Base-by-base conservation (phyloP, 1,140 invertebrate species). In the Drosophila pectinifera region DNA sequence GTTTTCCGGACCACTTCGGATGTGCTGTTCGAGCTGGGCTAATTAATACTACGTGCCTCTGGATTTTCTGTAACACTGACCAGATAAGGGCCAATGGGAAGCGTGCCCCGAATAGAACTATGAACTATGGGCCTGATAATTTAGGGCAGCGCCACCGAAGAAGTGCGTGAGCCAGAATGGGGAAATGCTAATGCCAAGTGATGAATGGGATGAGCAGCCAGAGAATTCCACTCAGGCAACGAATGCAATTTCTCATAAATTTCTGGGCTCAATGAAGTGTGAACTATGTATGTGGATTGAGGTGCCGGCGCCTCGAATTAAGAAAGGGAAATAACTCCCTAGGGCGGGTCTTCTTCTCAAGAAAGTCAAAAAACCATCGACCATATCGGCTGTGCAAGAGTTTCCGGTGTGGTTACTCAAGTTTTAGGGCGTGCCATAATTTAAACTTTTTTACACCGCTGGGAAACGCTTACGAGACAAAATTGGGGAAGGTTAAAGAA, bases 11-110 rank as follows among this genome's bases (percentile, higher is more conserved):
- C 36, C 24, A 67, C 26, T 46, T n/a, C 31, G 53, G 41, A 31
- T 63, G 75, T 62, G 31, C 56, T 63, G 59, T 28, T 78, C 28
- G 45, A 55, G 51, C 58, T 82, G 78, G 63, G 62, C 82, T 88
- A 86, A 86, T 86, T 86, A 86, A 88, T 86, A 82, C 70, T 82
- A 86, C 82, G 82, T 86, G 82, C 78, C 58, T 49, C 61, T 20
- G 51, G 42, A 53, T 48, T 31, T 48, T 74, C 38, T 65, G 39
- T 65, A 58, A 65, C 58, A 64, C 49, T 48, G 45, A 43, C 45
- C 54, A 86, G 78, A 85, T 86, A 85, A 85, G 58, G 65, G 42
- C 59, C 56, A 34, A 64, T 48, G 49, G 36, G 49, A 45, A 77
- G 82, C 82, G 82, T 86, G 82, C 82, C 61, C 82, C 41, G 78